Evolutionary conservation across 2,113 vertebrate genomes (phyloP), one percentile per base, ranked within the genome.

Genomic region (Arizona elegans): DNA sequence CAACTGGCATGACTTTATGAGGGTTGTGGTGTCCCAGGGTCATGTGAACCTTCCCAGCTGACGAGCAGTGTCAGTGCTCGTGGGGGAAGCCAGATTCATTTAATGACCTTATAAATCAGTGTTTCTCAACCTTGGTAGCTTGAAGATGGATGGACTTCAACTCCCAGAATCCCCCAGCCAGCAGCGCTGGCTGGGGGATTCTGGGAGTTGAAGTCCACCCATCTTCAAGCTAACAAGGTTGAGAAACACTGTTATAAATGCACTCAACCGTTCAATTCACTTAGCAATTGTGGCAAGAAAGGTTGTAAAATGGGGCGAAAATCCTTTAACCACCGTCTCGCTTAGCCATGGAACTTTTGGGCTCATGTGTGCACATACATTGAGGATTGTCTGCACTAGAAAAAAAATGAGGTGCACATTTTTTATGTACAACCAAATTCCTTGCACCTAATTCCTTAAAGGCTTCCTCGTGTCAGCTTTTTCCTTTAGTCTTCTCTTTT

Each of bases 401-500:
- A 29, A 15, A 5, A 65, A 75, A 75, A 19, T 10, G 8, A 43
- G 17, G 17, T 9, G 3, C 3, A 3, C 75, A 81, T 81, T 9
- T 81, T 75, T 43, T 43, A 81, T 9, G 75, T 81, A 2, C 33
- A 43, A 9, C 33, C 33, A 43, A 9, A 81, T 15, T 70, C 29
- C 65, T 70, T 70, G 65, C 5, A 6, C 65, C 29, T 13, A 65
- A 50, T 96, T 91, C 91, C 90, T 91, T 96, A 43, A 70, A 89
- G 92, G 56, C 86, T 92, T 95, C 89, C 94, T 93, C 87, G 2
- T 8, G 47, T 75, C 38, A 23, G 29, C 7, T 81, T 81, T 38
- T 38, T 3, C 11, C 33, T 38, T 81, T 43, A 3, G 21, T 43
- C 21, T 81, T 8, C 33, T 8, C 75, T 21, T 81, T 43, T 47